Evolutionary conservation across 2,797 vertebrate genomes (phyloP).

Genomic region (Melopsittacus undulatus): DNA sequence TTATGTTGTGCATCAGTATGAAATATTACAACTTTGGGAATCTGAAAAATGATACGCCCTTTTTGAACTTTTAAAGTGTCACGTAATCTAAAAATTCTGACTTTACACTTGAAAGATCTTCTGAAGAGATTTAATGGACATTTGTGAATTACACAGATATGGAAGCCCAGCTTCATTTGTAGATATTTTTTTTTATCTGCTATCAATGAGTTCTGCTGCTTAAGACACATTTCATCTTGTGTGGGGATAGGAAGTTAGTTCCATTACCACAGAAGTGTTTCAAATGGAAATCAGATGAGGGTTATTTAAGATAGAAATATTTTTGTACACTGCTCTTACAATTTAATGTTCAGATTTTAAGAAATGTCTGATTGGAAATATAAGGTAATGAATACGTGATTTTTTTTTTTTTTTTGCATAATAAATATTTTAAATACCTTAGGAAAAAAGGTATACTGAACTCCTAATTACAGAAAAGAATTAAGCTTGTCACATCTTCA

Average conservation of each 20-base stretch:
- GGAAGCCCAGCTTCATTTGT: background rate
- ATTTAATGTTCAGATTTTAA: background rate
- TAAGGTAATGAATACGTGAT: background rate
- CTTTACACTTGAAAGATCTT: background rate
- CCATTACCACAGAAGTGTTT: background rate
- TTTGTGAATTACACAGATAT: background rate
- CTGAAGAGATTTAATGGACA: background rate
- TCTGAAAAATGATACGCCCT: background rate
- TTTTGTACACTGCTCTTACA: background rate
- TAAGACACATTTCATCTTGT: background rate
- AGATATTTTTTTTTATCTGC: background rate
- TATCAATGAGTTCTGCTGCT: background rate
- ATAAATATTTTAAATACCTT: background rate
- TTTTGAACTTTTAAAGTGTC: background rate
- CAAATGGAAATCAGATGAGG: background rate
- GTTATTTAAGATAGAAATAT: background rate
- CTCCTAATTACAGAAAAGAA: background rate
- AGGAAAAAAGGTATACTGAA: background rate
- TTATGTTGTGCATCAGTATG: background rate
- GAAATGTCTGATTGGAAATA: background rate
- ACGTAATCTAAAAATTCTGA: background rate
- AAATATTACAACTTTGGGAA: background rate
- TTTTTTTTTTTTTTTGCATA: background rate
- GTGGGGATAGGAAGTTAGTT: background rate
- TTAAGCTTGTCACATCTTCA: background rate